Conservation (phyloP, 2,797 vertebrate genomes). For the Micromesistius poutassou region DNA sequence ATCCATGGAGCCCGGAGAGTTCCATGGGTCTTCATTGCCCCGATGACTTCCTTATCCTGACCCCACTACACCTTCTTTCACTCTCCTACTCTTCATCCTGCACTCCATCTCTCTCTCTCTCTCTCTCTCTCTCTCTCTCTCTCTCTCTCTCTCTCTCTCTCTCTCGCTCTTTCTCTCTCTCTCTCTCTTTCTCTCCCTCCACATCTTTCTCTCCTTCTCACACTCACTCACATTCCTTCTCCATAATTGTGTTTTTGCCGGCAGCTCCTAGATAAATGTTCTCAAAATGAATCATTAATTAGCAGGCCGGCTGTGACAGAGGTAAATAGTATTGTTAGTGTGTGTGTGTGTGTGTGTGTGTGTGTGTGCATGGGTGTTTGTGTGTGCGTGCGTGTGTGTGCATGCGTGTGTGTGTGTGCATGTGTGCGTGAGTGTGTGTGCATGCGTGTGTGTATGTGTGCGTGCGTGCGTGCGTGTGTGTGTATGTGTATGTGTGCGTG, state of each 20-base stretch:
- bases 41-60: slow-evolving; percentile 70
- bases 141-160: slow-evolving; percentile 17
- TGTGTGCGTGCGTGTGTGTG: not conserved
- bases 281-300: slow-evolving; percentile 79
- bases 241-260: slow-evolving; percentile 25
- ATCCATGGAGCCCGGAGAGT: slow-evolving; percentile 50
- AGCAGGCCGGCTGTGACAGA: slow-evolving; percentile 73
- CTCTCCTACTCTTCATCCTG: slow-evolving; percentile 21
- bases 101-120: not conserved
- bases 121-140: slow-evolving; percentile 18
- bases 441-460: slow-evolving; percentile 36
- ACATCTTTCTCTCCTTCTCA: not conserved
- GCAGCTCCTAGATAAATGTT: slow-evolving; percentile 73
- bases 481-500: too few species aligned
- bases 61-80: slow-evolving; percentile 22
- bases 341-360: slow-evolving; percentile 47
- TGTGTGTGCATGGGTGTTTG: not conserved
- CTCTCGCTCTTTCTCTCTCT: slow-evolving; percentile 3
- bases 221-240: slow-evolving; percentile 33
- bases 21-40: slow-evolving; percentile 63
- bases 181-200: slow-evolving; percentile 18
- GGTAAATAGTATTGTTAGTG: slow-evolving; percentile 76
- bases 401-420: too few species aligned
- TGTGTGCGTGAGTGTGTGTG: slow-evolving; percentile 20
- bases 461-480: not conserved